A percentile compares a stretch with the other conserved stretches of the same genome.
These are phyloP conservation scores for Drosophila paramelanica DNA, from an alignment of 2,888 invertebrate species.

Conservation along the genomic window DNA sequence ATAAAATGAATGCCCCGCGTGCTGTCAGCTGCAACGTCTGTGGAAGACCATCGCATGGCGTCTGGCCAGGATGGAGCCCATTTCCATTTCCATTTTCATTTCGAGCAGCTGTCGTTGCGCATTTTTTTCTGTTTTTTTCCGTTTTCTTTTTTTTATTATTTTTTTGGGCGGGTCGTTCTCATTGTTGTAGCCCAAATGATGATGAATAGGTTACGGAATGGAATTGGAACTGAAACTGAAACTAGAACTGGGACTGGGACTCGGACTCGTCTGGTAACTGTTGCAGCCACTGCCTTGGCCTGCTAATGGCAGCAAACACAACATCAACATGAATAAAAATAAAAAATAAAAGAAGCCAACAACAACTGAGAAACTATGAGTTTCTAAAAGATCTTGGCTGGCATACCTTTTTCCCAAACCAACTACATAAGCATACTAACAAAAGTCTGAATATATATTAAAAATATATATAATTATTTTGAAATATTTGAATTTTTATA, in stretches of 20 bases:
- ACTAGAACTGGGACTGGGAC: background rate
- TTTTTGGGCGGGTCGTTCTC: conserved; percentile 18
- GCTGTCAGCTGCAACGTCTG: conserved; percentile 29
- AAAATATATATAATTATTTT: too few species aligned
- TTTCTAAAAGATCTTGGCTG: too few species aligned
- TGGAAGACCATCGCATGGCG: conserved; percentile 20
- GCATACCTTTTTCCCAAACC: too few species aligned
- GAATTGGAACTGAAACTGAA: conserved; percentile 2
- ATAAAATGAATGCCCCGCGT: conserved; percentile 39
- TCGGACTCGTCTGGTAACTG: conserved; percentile 21
- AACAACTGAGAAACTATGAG: background rate
- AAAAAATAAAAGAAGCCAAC: background rate
- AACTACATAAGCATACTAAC: too few species aligned
- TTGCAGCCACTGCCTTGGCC: conserved; percentile 41
- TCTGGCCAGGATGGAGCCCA: conserved; percentile 28
- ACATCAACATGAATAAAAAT: background rate
- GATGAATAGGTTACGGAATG: conserved; percentile 60
- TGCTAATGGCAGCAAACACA: conserved; percentile 33
- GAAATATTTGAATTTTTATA: too few species aligned
- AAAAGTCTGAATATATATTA: too few species aligned
- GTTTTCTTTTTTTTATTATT: conserved; percentile 1
- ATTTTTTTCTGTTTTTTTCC: conserved; percentile 7
- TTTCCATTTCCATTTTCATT: conserved; percentile 36
- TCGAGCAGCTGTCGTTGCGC: conserved; percentile 39
- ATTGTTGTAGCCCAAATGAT: conserved; percentile 63